A percentile compares a stretch with the other conserved stretches of the same genome.
Evolutionary conservation across 1,140 invertebrate species (phyloP).

Genomic region (Pseudomyrmex cubaensis): DNA sequence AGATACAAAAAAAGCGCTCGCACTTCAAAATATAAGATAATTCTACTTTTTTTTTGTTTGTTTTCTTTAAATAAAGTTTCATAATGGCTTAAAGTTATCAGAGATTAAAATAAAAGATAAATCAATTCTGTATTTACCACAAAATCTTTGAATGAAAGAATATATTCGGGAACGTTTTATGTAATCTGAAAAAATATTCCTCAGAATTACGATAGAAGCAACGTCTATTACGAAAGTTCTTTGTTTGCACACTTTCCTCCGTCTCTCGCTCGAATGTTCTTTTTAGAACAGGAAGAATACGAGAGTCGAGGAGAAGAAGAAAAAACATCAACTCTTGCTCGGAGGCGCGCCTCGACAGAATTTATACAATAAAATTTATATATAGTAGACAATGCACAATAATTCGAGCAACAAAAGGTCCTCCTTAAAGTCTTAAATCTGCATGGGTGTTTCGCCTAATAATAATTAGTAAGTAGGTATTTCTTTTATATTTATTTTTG

Average conservation of each 20-base stretch:
- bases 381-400: slow-evolving; percentile 76
- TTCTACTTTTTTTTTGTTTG: neutral
- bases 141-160: no score
- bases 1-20: slow-evolving; percentile 31
- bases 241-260: slow-evolving; percentile 3
- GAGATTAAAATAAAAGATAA: no score
- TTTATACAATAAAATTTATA: slow-evolving; percentile 81
- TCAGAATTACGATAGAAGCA: neutral
- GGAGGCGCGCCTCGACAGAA: slow-evolving; percentile 76
- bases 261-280: slow-evolving; percentile 6
- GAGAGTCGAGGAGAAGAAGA: slow-evolving; percentile 56
- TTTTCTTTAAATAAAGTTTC: slow-evolving; percentile 5
- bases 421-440: slow-evolving; percentile 68
- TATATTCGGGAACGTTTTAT: no score
- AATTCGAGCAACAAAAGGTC: slow-evolving; percentile 78
- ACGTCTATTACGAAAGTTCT: neutral
- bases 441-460: slow-evolving; percentile 65
- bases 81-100: no score
- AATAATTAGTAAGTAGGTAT: slow-evolving; percentile 75
- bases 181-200: neutral
- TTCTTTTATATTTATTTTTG: slow-evolving; percentile 70
- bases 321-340: slow-evolving; percentile 71
- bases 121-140: neutral
- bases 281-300: neutral
- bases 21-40: slow-evolving; percentile 5